Evolutionary conservation across 2,113 vertebrate genomes (phyloP).

Genomic region (Corydoras sp.): DNA sequence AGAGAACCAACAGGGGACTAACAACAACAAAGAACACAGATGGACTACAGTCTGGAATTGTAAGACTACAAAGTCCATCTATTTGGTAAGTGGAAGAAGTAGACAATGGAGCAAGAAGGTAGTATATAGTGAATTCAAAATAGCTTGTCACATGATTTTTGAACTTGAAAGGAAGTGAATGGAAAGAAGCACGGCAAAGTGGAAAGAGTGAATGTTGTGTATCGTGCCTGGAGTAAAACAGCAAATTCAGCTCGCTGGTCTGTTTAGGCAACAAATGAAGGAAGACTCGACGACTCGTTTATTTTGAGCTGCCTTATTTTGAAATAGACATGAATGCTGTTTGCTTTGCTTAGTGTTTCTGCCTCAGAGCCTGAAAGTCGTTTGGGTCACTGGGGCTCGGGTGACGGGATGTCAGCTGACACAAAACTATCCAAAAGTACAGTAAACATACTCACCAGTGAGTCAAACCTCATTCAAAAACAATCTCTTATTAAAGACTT

Average conservation of each 20-base stretch:
- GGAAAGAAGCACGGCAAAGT: conserved; percentile 7
- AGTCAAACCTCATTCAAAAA: no score
- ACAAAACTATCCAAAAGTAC: not conserved
- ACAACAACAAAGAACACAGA: no score
- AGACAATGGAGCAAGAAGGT: no score
- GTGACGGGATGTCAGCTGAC: not conserved
- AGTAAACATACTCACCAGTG: not conserved
- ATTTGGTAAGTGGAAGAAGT: no score
- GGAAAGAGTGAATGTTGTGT: conserved; percentile 20
- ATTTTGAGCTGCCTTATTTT: conserved; percentile 47
- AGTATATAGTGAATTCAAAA: no score
- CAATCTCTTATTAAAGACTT: no score
- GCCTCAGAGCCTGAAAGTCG: conserved; percentile 43
- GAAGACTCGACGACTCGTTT: conserved; percentile 32
- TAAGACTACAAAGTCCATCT: no score
- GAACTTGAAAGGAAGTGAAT: not conserved
- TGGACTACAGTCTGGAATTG: no score
- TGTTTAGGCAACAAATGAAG: conserved; percentile 52
- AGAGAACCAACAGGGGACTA: no score
- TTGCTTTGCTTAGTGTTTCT: conserved; percentile 41
- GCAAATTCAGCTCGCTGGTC: conserved; percentile 33
- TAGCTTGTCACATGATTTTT: no score
- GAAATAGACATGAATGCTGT: conserved; percentile 41
- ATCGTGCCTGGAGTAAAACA: conserved; percentile 26
- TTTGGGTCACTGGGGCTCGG: conserved; percentile 31